Conservation (phyloP, 2,888 invertebrate species). For the Gari tellinella region DNA sequence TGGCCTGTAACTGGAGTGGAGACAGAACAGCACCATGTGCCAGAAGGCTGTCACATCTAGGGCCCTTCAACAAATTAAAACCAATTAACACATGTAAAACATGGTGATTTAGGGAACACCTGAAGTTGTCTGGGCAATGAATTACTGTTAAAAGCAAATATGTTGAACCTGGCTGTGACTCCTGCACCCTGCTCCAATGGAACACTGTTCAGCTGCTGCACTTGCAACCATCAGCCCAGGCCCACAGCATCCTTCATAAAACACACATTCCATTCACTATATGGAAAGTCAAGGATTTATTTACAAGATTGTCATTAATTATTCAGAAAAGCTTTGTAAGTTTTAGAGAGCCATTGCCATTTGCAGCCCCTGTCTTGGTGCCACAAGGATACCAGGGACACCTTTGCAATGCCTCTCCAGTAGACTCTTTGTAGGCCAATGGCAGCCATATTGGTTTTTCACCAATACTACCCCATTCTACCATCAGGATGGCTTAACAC, state of each 20-base stretch:
- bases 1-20: constrained; percentile 66
- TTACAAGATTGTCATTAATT: neutral
- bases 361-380: neutral
- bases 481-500: neutral
- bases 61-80: constrained; percentile 47
- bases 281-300: constrained; percentile 4
- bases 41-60: constrained; percentile 48
- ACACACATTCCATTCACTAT: neutral
- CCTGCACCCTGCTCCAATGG: neutral
- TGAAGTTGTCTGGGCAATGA: constrained; percentile 17
- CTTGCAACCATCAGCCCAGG: constrained; percentile 1
- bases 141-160: constrained; percentile 16
- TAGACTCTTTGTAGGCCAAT: constrained; percentile 28
- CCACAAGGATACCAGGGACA: constrained; percentile 2
- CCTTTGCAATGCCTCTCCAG: constrained; percentile 48
- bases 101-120: constrained; percentile 39
- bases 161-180: constrained; percentile 5
- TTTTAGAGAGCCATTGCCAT: neutral
- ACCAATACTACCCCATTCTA: constrained; percentile 24
- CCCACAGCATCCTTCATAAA: constrained; percentile 3
- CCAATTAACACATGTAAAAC: constrained; percentile 48
- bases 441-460: constrained; percentile 32
- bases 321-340: neutral
- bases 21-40: constrained; percentile 69
- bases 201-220: constrained; percentile 31